Conservation (phyloP, 53 echinoderm and acorn worm species). For the Patiria pectinifera region DNA sequence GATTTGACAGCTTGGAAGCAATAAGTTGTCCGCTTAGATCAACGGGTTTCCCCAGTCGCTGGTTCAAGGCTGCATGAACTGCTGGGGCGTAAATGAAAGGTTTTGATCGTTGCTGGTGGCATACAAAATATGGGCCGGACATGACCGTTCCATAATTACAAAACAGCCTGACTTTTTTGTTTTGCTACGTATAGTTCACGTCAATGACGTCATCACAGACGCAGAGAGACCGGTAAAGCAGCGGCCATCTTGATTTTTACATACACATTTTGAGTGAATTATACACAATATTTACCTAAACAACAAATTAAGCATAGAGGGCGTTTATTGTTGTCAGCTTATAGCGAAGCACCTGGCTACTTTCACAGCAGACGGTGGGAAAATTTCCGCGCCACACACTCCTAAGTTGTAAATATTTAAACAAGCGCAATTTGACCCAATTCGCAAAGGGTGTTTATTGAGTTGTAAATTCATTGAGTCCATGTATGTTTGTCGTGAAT, state of each 20-base stretch:
- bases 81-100: conserved; percentile 60
- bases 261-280: background rate
- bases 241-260: background rate
- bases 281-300: background rate
- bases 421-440: conserved; percentile 14
- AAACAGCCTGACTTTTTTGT: conserved; percentile 29
- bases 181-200: background rate
- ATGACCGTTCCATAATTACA: conserved; percentile 43
- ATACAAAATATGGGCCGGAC: background rate
- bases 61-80: conserved; percentile 60
- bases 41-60: conserved; percentile 9
- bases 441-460: background rate
- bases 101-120: conserved; percentile 54
- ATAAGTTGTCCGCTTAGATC: conserved; percentile 66
- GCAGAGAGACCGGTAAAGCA: background rate
- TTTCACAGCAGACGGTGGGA: background rate
- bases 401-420: conserved; percentile 23
- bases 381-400: background rate
- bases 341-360: background rate
- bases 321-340: background rate
- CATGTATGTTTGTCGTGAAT: background rate
- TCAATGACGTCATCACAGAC: background rate
- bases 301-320: background rate
- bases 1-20: conserved; percentile 67
- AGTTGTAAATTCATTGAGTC: conserved; percentile 38